Conservation (phyloP, 2,113 vertebrate genomes). For the Delphinus delphis region DNA sequence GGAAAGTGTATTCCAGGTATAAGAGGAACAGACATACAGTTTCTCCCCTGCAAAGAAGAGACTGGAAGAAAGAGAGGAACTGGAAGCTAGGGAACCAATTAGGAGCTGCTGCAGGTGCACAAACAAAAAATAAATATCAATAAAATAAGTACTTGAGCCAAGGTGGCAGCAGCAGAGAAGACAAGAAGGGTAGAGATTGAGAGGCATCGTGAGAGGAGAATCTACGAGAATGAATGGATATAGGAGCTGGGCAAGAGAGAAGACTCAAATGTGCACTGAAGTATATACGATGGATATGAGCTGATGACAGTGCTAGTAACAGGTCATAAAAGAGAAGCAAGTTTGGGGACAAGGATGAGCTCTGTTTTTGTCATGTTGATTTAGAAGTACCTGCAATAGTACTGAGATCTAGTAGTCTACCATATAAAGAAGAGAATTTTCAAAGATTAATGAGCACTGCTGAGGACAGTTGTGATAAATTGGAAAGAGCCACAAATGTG, state of each 20-base stretch:
- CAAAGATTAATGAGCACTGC: slow-evolving; percentile 20
- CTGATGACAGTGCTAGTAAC: not conserved
- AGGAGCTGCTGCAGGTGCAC: not conserved
- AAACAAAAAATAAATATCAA: not conserved
- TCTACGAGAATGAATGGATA: not conserved
- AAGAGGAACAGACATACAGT: not conserved
- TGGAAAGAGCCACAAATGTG: not conserved
- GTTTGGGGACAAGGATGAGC: not conserved
- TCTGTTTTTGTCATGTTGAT: not conserved
- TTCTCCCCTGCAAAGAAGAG: not conserved
- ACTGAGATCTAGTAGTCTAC: not conserved
- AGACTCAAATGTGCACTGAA: not conserved
- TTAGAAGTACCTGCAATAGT: not conserved
- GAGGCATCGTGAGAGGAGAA: not conserved
- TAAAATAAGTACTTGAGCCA: not conserved
- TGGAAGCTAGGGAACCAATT: not conserved
- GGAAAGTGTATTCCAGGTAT: not conserved
- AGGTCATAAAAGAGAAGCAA: not conserved
- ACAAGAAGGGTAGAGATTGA: not conserved
- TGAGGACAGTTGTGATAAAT: slow-evolving; percentile 3
- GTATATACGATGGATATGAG: not conserved
- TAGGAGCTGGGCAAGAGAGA: not conserved
- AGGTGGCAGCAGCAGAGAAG: not conserved
- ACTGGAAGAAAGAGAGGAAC: not conserved
- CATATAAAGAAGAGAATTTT: not conserved